Percentiles rank a stretch among this genome's conserved stretches.
Evolutionary conservation across 2,888 invertebrate genomes (phyloP).

Genomic region (Drosophila emarginata): DNA sequence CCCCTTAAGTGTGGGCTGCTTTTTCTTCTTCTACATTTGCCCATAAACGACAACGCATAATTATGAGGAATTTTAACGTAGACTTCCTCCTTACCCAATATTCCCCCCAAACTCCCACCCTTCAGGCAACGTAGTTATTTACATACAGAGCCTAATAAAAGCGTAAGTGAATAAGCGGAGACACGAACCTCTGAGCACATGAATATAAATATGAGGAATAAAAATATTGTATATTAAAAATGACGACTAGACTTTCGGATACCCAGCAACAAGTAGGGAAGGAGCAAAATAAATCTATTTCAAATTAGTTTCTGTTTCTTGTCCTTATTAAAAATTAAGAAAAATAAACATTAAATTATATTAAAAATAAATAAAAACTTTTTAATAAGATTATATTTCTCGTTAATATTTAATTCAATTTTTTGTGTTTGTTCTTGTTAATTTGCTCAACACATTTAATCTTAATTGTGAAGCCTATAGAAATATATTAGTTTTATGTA

Average conservation of each 20-base stretch:
- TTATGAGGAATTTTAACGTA: slow-evolving; percentile 54
- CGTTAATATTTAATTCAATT: no score
- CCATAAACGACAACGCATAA: slow-evolving; percentile 54
- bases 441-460: no score
- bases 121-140: neutral
- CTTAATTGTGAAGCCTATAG: no score
- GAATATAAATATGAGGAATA: neutral
- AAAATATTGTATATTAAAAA: neutral
- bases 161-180: slow-evolving; percentile 69
- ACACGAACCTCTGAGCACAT: slow-evolving; percentile 50
- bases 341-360: no score
- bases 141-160: slow-evolving; percentile 41
- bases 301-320: no score
- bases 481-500: no score
- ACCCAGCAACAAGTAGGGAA: neutral
- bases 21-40: neutral
- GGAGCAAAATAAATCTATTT: no score
- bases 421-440: no score
- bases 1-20: neutral
- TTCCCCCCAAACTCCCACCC: neutral
- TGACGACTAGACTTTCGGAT: neutral
- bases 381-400: no score
- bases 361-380: no score
- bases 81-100: slow-evolving; percentile 1
- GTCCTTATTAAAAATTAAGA: no score